A percentile compares a stretch with the other conserved stretches of the same genome.
These are phyloP conservation scores for Plumapathes pennacea DNA, from an alignment of 92 coral and sea anemone species.

Conservation along the genomic window DNA sequence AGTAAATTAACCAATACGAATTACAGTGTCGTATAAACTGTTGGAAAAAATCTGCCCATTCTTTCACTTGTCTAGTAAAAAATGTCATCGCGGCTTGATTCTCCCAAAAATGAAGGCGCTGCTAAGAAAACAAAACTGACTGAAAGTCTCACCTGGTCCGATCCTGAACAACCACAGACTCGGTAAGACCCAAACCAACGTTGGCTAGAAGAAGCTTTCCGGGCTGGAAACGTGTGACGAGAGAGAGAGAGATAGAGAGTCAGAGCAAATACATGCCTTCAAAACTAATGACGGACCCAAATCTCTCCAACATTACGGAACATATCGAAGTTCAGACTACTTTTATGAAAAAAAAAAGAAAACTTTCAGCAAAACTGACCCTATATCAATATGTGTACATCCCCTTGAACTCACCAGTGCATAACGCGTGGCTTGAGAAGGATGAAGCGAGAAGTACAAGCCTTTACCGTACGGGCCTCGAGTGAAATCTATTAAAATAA, in stretches of 20 bases:
- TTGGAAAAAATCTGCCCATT: no score
- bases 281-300: background rate
- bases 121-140: background rate
- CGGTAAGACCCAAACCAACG: conserved; percentile 77
- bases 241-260: background rate
- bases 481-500: conserved; percentile 65
- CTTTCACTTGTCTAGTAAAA: no score
- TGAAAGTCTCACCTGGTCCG: conserved; percentile 40
- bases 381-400: background rate
- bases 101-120: no score
- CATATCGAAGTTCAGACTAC: background rate
- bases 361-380: background rate
- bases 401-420: conserved; percentile 42
- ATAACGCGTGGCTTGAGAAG: conserved; percentile 71
- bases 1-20: no score
- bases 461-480: conserved; percentile 78
- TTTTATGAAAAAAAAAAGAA: background rate
- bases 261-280: background rate
- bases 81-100: no score
- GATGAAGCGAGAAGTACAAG: conserved; percentile 71
- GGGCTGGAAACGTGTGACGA: conserved; percentile 25
- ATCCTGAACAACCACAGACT: conserved; percentile 61
- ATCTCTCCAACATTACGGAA: background rate
- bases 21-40: no score
- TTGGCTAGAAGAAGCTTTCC: conserved; percentile 78